Base-by-base conservation (phyloP, 2,113 vertebrate species). In the Vidua chalybeata region DNA sequence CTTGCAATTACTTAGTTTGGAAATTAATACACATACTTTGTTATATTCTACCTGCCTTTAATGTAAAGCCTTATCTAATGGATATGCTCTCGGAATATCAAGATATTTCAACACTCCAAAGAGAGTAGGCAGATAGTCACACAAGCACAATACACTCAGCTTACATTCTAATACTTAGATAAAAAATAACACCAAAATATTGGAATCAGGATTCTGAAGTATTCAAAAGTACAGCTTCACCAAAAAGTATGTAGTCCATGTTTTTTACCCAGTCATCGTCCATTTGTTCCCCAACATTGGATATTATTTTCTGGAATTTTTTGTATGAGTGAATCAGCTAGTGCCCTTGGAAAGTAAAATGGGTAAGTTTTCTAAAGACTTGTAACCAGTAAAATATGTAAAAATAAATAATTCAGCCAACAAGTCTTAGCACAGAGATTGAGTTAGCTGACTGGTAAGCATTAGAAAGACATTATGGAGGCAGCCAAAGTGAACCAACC, bases 291-390 rank as follows among this genome's bases (percentile, higher is more conserved):
- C 4, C 9, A 33, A n/a, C 23, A 10, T 0, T 23, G 22, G 14
- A 21, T 71, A 71, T n/a, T 81, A 72, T 72, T 78, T 89, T 75
- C 84, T 82, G 48, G 9, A 55, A 63, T 59, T 87, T 87, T 30
- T 69, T 27, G 15, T 51, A 35, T 4, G 51, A 58, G 11, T 39
- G 37, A 90, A 58, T 67, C 23, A 77, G 11, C 5, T 74, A 58
- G 13, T 37, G 89, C 23, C 15, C 15, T 71, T 92, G 58, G 20
- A 86, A 72, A 73, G 16, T 37, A 76, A 80, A 84, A 58, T 4
- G 37, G 10, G 8, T 27, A 78, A 84, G 17, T 41, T 45, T 11
- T 84, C 28, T 58, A 31, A 49, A 86, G 20, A 20, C 6, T 9
- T 46, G 13, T 23, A 92, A 33, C 14, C 52, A 78, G 10, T 4